Evolutionary conservation across 2,113 vertebrate species (phyloP), one percentile per base, ranked within the genome.

Genomic region (Rana temporaria): DNA sequence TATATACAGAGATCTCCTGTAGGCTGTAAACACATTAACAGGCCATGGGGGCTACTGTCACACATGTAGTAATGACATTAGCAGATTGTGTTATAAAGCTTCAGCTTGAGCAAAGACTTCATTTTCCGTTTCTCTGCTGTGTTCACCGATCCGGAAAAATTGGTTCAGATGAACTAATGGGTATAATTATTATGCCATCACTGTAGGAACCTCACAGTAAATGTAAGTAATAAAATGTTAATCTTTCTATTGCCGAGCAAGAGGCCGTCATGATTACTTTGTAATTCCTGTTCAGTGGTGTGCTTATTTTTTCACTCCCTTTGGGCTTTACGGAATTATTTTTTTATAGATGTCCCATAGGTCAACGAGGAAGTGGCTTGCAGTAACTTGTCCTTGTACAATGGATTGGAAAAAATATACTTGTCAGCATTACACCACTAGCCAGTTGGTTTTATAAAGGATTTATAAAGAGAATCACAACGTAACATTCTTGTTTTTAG

Each of bases 161-260:
- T 57, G 59, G 64, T 72, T 55, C 59, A 22, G 24, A 12, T 8
- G 19, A 38, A 32, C 22, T 56, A 65, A 65, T 72, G 59, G 38
- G 42, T 8, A 22, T 73, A 72, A 73, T 81, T 64, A 63, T 34
- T 24, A 72, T 18, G 12, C 3, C 17, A n/a, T 73, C 59, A 17
- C 59, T 32, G 57, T 69, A 20, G 68, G 69, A 82, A 81, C 12
- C 55, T 81, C 68, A 62, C 19, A 70, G 38, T 48, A 48, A 48
- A 48, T 22, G 60, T 18, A 19, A 30, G 60, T 71, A 63, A 63
- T 81, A 72, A 81, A 71, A 71, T 69, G 67, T 62, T 72, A 72
- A 73, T 65, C 60, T 65, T 65, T 56, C 79, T 34, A 64, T 81
- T 52, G 62, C 53, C 42, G 15, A 17, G 22, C n/a, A 59, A 30